Evolutionary conservation across 2,888 invertebrate genomes (phyloP), one percentile per base, ranked within the genome.

Genomic region (Volucella inflata): DNA sequence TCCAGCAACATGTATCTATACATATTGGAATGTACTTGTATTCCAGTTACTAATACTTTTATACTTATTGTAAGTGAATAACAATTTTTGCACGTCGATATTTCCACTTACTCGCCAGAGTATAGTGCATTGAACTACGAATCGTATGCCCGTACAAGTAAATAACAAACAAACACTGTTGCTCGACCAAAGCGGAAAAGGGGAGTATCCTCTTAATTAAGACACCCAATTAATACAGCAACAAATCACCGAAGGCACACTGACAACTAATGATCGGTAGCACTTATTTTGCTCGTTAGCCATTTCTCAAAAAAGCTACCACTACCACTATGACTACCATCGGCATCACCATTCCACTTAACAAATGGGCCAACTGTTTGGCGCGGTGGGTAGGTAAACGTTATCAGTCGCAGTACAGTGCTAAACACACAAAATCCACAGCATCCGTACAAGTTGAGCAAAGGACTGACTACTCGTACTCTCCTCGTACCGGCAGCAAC

Each of bases 171-270:
- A 21, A 21, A 21, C 21, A 21, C 21, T 21, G 30, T 6, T 30
- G 30, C 30, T 30, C 6, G 30, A 30, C 6, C 30, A 6, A 30
- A 46, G 11, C 16, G 21, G 10, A 53, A 2, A 11, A 59, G 44
- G 44, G 17, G 50, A 70, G 70, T 42, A 65, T 14, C 21, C 68
- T 50, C 78, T 78, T 83, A 68, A 83, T 83, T 78, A 83, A 83
- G 83, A 78, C 78, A 74, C 78, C 78, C 72, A 78, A 83, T 78
- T 78, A 83, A 78, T 74, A 55, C 62, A 51, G 62, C 55, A 78
- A 83, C 74, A 83, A 78, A 83, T 83, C 68, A 83, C 62, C 62
- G 62, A 50, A 65, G 67, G 57, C 51, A 68, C 59, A 67, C 72
- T 62, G 57, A 48, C 55, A 72, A 72, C 72, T 72, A 72, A 77